Evolutionary conservation across 2,888 invertebrate species (phyloP).

Genomic region (Panopea generosa): DNA sequence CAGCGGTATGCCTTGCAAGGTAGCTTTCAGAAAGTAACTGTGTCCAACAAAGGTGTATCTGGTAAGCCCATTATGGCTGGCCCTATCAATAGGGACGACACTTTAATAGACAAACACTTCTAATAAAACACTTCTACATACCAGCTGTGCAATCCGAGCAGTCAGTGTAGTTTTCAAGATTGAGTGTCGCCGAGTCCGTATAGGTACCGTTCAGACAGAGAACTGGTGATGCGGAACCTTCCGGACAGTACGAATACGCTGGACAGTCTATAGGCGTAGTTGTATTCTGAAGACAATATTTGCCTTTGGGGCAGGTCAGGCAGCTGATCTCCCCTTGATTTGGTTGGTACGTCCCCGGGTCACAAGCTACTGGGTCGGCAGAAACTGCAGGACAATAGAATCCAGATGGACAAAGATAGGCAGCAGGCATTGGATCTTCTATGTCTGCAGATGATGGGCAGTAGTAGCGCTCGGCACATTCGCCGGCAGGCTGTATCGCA

Average conservation of each 20-base stretch:
- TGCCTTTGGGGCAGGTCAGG: slow-evolving; percentile 72
- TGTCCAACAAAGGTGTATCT: no score
- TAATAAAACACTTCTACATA: no score
- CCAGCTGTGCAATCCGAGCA: slow-evolving; percentile 78
- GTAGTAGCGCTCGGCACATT: slow-evolving; percentile 75
- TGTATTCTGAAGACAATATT: slow-evolving; percentile 76
- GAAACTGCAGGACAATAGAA: slow-evolving; percentile 73
- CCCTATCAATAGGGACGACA: no score
- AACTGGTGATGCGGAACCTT: slow-evolving; percentile 73
- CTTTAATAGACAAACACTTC: no score
- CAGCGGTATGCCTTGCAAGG: no score
- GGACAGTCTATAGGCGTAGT: slow-evolving; percentile 78
- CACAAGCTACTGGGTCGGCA: slow-evolving; percentile 73
- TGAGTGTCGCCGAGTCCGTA: slow-evolving; percentile 67
- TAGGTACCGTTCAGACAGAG: slow-evolving; percentile 81
- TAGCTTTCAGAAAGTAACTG: no score
- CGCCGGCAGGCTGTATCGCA: slow-evolving; percentile 67
- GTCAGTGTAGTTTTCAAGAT: slow-evolving; percentile 69
- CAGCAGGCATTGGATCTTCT: slow-evolving; percentile 63
- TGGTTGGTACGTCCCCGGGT: slow-evolving; percentile 80
- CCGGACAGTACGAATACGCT: slow-evolving; percentile 80
- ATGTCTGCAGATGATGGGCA: slow-evolving; percentile 75
- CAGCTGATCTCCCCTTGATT: slow-evolving; percentile 69
- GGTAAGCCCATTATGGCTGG: no score
- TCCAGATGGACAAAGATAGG: slow-evolving; percentile 75